Percentiles rank a stretch among this genome's conserved stretches.
Evolutionary conservation across 2,113 vertebrate genomes (phyloP).

Genomic region (Pseudorasbora parva): DNA sequence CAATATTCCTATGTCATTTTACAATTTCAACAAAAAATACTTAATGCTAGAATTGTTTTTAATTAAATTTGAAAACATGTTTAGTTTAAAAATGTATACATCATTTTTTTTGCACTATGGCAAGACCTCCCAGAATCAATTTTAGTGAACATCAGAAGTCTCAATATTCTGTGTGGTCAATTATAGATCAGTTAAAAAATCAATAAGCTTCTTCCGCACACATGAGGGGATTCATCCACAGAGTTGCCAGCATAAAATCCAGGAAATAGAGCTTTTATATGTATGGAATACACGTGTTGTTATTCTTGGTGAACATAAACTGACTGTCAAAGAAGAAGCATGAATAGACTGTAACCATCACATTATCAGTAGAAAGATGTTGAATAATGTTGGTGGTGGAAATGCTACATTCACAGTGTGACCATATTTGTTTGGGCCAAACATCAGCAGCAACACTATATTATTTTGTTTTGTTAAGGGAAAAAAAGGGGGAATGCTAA

Average conservation of each 20-base stretch:
- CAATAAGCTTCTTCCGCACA: neutral
- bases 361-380: neutral
- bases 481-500: neutral
- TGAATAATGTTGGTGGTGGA: neutral
- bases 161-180: neutral
- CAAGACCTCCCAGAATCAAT: neutral
- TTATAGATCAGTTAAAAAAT: neutral
- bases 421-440: neutral
- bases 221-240: neutral
- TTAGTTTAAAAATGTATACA: no score
- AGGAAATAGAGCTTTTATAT: neutral
- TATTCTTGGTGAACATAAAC: constrained; percentile 13
- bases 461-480: neutral
- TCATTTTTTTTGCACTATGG: neutral
- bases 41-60: neutral
- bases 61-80: neutral
- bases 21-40: neutral
- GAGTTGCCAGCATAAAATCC: neutral
- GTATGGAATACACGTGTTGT: neutral
- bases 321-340: constrained; percentile 28
- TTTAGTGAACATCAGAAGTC: neutral
- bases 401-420: neutral
- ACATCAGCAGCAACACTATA: neutral
- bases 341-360: neutral
- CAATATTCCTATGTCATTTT: neutral